phyloP scores from a whole-genome alignment of 2,113 vertebrate species.

The Paedocypris sp. region DNA sequence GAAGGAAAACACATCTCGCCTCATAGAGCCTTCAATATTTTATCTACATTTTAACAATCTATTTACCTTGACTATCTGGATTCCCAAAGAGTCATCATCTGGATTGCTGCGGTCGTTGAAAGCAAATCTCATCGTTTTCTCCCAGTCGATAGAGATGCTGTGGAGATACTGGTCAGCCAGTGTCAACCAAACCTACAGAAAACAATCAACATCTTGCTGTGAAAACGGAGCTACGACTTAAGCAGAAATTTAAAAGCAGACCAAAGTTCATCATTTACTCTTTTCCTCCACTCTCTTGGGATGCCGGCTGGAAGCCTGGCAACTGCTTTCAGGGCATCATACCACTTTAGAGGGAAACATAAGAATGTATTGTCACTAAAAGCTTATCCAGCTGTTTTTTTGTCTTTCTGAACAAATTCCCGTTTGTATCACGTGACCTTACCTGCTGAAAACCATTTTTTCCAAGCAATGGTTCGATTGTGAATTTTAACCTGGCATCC shows the following conservation, averaged over 20 bases:
- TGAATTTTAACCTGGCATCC: slow-evolving; percentile 94
- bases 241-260: background rate
- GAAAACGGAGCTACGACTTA: background rate
- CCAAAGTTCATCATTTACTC: slow-evolving; percentile 54
- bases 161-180: slow-evolving; percentile 92
- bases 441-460: slow-evolving; percentile 99
- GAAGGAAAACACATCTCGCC: background rate
- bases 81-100: slow-evolving; percentile 93
- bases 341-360: slow-evolving; percentile 70
- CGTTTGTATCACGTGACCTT: slow-evolving; percentile 27
- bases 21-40: no score
- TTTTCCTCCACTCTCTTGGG: slow-evolving; percentile 92
- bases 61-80: slow-evolving; percentile 95
- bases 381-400: background rate
- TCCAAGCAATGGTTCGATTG: slow-evolving; percentile 87
- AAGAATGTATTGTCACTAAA: background rate
- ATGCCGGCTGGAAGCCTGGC: slow-evolving; percentile 86
- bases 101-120: slow-evolving; percentile 98
- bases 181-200: slow-evolving; percentile 83
- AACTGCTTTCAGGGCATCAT: slow-evolving; percentile 93
- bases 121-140: slow-evolving; percentile 93
- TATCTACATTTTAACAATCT: no score
- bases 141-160: slow-evolving; percentile 96
- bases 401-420: background rate
- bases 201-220: background rate